A percentile compares a stretch with the other conserved stretches of the same genome.
phyloP scores from a whole-genome alignment of 2,797 vertebrate species.

The Labeo calbasu region DNA sequence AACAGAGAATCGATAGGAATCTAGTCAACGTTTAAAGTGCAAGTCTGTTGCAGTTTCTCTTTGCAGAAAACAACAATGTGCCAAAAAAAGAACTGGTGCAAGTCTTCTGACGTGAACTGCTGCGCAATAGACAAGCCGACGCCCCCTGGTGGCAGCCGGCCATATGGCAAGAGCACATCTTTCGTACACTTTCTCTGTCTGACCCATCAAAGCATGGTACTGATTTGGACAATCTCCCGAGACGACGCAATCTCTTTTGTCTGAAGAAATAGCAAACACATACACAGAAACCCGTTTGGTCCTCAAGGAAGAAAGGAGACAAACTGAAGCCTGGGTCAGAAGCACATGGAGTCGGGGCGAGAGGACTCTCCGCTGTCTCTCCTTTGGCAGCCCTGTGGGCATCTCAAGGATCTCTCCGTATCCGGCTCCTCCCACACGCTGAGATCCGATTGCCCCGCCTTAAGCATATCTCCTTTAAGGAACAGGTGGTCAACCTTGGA shows the following conservation, averaged over 20 bases:
- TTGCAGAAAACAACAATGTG: slow-evolving; percentile 71
- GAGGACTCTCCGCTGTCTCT: slow-evolving; percentile 59
- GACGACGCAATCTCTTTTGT: slow-evolving; percentile 51
- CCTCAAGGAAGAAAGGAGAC: slow-evolving; percentile 55
- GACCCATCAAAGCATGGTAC: slow-evolving; percentile 56
- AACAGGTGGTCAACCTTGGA: slow-evolving; percentile 50
- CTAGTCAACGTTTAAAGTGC: slow-evolving; percentile 83
- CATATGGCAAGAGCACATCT: slow-evolving; percentile 61
- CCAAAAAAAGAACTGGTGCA: slow-evolving; percentile 63
- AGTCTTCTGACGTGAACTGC: slow-evolving; percentile 68
- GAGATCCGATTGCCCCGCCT: slow-evolving; percentile 69
- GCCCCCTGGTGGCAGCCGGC: slow-evolving; percentile 50
- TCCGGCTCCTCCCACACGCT: slow-evolving; percentile 66
- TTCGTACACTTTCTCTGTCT: slow-evolving; percentile 53
- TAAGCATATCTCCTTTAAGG: slow-evolving; percentile 62
- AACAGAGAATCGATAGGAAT: slow-evolving; percentile 78
- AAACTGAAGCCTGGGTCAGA: slow-evolving; percentile 51
- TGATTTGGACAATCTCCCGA: slow-evolving; percentile 54
- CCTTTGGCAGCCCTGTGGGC: slow-evolving; percentile 64
- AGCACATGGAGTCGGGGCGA: slow-evolving; percentile 41
- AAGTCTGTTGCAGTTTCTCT: slow-evolving; percentile 85
- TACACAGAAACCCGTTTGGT: slow-evolving; percentile 55
- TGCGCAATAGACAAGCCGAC: slow-evolving; percentile 75
- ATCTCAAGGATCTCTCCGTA: slow-evolving; percentile 62
- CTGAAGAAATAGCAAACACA: slow-evolving; percentile 57